Base-by-base conservation (phyloP, 2,888 invertebrate genomes). In the Cataglyphis cursor region DNA sequence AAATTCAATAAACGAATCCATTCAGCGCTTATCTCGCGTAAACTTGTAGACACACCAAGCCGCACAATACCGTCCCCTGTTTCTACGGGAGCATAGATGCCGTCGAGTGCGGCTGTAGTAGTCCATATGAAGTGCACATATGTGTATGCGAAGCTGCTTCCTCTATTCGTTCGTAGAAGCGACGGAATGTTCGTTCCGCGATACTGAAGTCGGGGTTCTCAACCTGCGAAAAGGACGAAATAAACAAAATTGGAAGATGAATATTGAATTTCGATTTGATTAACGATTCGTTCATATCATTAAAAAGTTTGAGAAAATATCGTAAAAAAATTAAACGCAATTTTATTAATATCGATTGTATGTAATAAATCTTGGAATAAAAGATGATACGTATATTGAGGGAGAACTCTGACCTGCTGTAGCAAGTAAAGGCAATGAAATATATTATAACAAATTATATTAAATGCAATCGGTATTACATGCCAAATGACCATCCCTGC, bases 1-100 rank as follows among this genome's bases (percentile, higher is more conserved):
- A 91, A 93, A 93, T 92, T 92, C 92, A 93, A 93, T 93, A 93
- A 93, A 92, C 90, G 92, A 92, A 90, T 91, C 91, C 91, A 93
- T 93, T 93, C 93, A 92, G 84, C 81, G 88, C 91, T 92, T 93
- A 93, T 93, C 93, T 92, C 91, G 85, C 21, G 88, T 89, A 92
- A 93, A 93, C 91, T 92, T 91, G 90, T 85, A 92, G 89, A 84
- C 86, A 87, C 80, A 57, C 57, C 76, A 57, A n/a, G 57, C 51
- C 66, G 81, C 54, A 90, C 88, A 88, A 90, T 88, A 74, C 78
- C 76, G 59, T 35, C 61, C 65, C 44, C 88, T 88, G 89, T 90
- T 87, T 75, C 68, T 57, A 38, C 54, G 57, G 35, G 44, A 10
- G 41, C 68, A 35, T 59, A 62, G 38, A 51, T 38, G 21, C 21